Conservation (phyloP, 2,888 invertebrate genomes). For the Scaptomyza flava region DNA sequence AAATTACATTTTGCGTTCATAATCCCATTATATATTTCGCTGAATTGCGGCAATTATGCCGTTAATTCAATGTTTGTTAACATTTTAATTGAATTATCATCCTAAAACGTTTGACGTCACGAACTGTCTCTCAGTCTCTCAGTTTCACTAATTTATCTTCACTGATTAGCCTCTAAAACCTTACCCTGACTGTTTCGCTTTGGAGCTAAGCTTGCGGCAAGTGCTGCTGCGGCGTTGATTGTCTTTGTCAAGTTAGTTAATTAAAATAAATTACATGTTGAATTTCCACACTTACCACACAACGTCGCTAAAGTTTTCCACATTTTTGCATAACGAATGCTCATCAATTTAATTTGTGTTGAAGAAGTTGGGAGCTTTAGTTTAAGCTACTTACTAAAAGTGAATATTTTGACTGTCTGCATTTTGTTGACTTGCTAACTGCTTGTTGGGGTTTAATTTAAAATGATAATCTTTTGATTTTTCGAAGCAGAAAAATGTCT, state of each 20-base stretch:
- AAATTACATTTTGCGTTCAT: conserved; percentile 63
- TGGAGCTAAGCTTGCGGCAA: not conserved
- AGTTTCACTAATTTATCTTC: conserved; percentile 1
- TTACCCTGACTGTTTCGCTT: not conserved
- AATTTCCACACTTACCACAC: conserved; percentile 23
- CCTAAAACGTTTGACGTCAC: conserved; percentile 36
- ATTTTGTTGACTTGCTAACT: too few species aligned
- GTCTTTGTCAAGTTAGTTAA: conserved; percentile 61
- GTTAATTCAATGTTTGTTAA: conserved; percentile 70
- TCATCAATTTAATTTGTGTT: not conserved
- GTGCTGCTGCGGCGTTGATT: conserved; percentile 24
- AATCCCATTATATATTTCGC: conserved; percentile 66
- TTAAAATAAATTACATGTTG: conserved; percentile 64
- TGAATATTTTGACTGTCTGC: not conserved
- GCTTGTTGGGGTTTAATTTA: too few species aligned
- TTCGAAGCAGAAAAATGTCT: too few species aligned
- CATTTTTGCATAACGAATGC: conserved; percentile 30
- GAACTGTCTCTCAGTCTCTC: conserved; percentile 11
- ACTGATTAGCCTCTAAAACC: conserved; percentile 37
- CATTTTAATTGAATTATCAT: conserved; percentile 67
- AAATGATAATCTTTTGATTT: too few species aligned
- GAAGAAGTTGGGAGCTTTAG: not conserved
- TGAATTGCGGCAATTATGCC: conserved; percentile 69
- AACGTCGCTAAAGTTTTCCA: conserved; percentile 30
- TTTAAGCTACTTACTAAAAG: not conserved